These are phyloP conservation scores for Cyanoliseus patagonus DNA, from an alignment of 2,113 vertebrate species.

Conservation along the genomic window DNA sequence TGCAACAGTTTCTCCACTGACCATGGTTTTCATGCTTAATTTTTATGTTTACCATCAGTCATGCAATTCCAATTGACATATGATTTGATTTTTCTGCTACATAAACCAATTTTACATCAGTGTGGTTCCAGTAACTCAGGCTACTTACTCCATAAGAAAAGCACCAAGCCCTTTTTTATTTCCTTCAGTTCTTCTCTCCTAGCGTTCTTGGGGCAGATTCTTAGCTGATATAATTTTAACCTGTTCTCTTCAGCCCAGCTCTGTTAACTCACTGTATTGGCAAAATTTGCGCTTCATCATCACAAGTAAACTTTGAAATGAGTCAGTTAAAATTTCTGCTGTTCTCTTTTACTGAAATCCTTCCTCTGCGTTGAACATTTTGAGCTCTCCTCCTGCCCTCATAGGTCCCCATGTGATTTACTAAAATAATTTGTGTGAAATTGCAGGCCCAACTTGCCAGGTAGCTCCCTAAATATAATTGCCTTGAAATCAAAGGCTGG, in stretches of 20 bases:
- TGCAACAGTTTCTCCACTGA: not conserved
- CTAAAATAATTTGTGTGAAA: not conserved
- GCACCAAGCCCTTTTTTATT: not conserved
- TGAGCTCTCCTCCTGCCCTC: not conserved
- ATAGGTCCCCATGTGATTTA: not conserved
- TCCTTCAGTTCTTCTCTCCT: not conserved
- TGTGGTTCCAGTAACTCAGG: conserved; percentile 33
- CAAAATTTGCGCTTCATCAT: not conserved
- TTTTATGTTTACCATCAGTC: conserved; percentile 44
- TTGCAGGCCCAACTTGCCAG: not conserved
- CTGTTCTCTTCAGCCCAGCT: not conserved
- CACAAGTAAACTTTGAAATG: not conserved
- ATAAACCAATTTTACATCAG: conserved; percentile 49
- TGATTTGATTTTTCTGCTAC: conserved; percentile 57
- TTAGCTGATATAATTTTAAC: not conserved
- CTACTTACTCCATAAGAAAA: not conserved
- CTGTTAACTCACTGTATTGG: not conserved
- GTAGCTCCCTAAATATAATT: not conserved
- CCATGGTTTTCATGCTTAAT: conserved; percentile 7
- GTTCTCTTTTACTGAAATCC: not conserved
- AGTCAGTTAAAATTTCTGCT: not conserved
- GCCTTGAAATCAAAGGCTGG: not conserved
- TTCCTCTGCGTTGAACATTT: not conserved
- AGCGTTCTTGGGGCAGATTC: not conserved
- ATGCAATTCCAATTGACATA: conserved; percentile 32